Percentiles rank a stretch among this genome's conserved stretches.
These are phyloP conservation scores for Zele albiditarsus DNA, from an alignment of 2,888 invertebrate genomes.

Conservation along the genomic window DNA sequence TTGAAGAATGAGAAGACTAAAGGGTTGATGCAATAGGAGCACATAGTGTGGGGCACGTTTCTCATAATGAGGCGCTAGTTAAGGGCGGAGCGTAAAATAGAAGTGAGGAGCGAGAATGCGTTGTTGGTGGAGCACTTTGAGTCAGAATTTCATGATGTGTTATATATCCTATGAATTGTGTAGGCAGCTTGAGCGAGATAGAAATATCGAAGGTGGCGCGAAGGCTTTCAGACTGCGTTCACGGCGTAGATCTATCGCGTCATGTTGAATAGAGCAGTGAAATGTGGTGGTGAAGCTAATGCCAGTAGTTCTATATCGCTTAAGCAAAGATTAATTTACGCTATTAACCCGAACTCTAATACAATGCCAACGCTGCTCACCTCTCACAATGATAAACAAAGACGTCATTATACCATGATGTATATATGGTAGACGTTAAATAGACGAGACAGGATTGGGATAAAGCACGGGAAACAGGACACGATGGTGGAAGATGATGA, in stretches of 20 bases:
- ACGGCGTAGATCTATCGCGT: constrained; percentile 49
- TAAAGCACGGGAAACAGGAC: constrained; percentile 21
- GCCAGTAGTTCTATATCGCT: constrained; percentile 54
- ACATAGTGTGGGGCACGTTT: constrained; percentile 43
- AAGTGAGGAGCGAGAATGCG: constrained; percentile 44
- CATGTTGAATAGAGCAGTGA: constrained; percentile 44
- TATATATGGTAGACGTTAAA: constrained; percentile 35
- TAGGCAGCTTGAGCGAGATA: constrained; percentile 34
- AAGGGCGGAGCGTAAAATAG: constrained; percentile 47
- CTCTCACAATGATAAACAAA: constrained; percentile 62
- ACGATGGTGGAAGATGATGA: constrained; percentile 15
- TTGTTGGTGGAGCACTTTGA: constrained; percentile 31
- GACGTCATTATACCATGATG: constrained; percentile 57
- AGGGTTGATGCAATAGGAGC: neutral
- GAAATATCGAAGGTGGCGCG: constrained; percentile 24
- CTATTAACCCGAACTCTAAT: constrained; percentile 59
- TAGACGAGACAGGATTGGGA: constrained; percentile 10
- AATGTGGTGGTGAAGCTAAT: constrained; percentile 55
- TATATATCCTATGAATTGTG: constrained; percentile 24
- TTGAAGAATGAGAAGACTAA: neutral
- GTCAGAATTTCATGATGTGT: constrained; percentile 19
- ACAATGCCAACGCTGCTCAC: constrained; percentile 54
- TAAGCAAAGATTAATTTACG: constrained; percentile 66
- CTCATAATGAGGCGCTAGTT: constrained; percentile 64
- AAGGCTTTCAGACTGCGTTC: constrained; percentile 33